Evolutionary conservation across 92 coral and sea anemone genomes (phyloP).

Genomic region (Pocillopora grandis): DNA sequence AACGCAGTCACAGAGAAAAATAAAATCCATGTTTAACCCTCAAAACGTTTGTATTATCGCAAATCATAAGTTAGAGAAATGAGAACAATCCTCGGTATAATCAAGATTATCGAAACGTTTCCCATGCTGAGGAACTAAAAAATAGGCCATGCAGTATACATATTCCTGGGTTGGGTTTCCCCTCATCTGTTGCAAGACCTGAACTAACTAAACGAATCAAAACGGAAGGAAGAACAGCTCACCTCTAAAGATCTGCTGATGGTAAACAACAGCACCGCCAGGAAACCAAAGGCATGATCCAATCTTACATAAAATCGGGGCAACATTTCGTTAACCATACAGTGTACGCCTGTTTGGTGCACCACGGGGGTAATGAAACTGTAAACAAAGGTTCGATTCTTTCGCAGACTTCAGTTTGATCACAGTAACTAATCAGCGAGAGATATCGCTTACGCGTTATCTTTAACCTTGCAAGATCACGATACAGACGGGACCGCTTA

Average conservation of each 20-base stretch:
- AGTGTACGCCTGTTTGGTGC: neutral
- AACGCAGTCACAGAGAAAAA: neutral
- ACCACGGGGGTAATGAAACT: slow-evolving; percentile 1
- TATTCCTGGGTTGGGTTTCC: neutral
- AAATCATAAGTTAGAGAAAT: neutral
- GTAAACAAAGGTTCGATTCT: neutral
- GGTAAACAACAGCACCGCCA: neutral
- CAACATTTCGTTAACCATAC: slow-evolving; percentile 2
- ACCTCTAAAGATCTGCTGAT: slow-evolving; percentile 27
- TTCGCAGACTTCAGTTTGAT: neutral
- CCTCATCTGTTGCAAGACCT: neutral
- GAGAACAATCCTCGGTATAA: neutral
- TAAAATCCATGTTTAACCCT: neutral
- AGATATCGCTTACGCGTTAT: slow-evolving; percentile 7
- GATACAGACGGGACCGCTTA: neutral
- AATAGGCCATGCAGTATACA: neutral
- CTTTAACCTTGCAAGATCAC: slow-evolving; percentile 6
- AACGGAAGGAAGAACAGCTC: neutral
- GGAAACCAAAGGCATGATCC: neutral
- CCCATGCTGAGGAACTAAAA: slow-evolving; percentile 11
- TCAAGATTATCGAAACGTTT: neutral
- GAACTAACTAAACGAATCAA: neutral
- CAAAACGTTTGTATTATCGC: neutral
- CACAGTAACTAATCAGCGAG: neutral
- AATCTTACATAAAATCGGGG: neutral